Percentiles rank a stretch among this genome's conserved stretches.
Conservation (phyloP, 2,797 vertebrate species). For the Naso thynnoides region DNA sequence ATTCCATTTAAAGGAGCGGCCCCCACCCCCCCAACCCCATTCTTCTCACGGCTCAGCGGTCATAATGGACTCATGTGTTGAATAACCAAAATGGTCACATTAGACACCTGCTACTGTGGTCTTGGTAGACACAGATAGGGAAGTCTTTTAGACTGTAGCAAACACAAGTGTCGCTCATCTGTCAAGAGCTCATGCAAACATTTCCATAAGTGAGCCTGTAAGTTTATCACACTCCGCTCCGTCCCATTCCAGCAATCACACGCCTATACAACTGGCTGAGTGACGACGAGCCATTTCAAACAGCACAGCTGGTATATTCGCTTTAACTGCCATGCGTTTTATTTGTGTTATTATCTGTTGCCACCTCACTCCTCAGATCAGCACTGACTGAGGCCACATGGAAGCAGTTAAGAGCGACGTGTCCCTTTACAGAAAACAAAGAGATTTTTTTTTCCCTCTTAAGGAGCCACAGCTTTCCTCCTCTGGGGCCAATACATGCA, state of each 20-base stretch:
- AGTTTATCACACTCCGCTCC: slow-evolving; percentile 70
- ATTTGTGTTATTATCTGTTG: slow-evolving; percentile 83
- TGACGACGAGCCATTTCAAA: slow-evolving; percentile 77
- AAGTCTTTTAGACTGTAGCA: slow-evolving; percentile 70
- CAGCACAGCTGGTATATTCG: slow-evolving; percentile 69
- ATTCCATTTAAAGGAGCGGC: slow-evolving; percentile 82
- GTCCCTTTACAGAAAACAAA: slow-evolving; percentile 80
- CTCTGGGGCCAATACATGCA: slow-evolving; percentile 71
- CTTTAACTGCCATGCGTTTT: slow-evolving; percentile 78
- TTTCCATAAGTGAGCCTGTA: slow-evolving; percentile 74
- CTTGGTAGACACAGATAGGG: slow-evolving; percentile 68
- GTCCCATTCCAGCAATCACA: slow-evolving; percentile 67
- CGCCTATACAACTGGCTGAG: slow-evolving; percentile 71
- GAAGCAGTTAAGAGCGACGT: slow-evolving; percentile 76
- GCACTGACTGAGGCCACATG: slow-evolving; percentile 77
- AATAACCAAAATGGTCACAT: slow-evolving; percentile 85
- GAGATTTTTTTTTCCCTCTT: slow-evolving; percentile 38
- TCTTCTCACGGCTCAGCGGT: slow-evolving; percentile 84
- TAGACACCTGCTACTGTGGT: slow-evolving; percentile 86
- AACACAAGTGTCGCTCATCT: slow-evolving; percentile 78
- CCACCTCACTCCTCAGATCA: slow-evolving; percentile 78
- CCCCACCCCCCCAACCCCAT: slow-evolving; percentile 48
- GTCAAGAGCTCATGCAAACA: slow-evolving; percentile 79
- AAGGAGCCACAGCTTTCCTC: slow-evolving; percentile 73
- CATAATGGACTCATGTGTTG: slow-evolving; percentile 87